These are phyloP conservation scores for Arnoldichthys spilopterus DNA, from an alignment of 2,797 vertebrate species.

Conservation along the genomic window DNA sequence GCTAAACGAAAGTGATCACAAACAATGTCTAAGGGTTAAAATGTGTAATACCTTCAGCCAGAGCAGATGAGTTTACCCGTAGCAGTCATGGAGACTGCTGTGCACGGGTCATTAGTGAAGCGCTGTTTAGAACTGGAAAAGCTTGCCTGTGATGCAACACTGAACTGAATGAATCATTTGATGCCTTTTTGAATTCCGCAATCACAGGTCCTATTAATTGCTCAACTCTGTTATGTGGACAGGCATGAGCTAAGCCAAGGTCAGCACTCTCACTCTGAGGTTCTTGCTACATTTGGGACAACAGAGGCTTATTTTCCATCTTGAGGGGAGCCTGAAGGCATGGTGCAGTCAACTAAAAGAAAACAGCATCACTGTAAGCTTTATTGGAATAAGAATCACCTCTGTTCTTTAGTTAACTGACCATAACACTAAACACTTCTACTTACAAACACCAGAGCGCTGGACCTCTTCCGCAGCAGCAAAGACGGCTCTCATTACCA, in stretches of 20 bases:
- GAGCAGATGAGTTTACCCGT: constrained; percentile 15
- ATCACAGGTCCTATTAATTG: constrained; percentile 16
- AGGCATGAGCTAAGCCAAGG: constrained; percentile 20
- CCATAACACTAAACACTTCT: constrained; percentile 29
- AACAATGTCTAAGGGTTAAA: not conserved
- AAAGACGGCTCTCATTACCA: constrained; percentile 23
- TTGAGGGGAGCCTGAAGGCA: constrained; percentile 10
- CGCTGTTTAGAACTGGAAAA: constrained; percentile 17
- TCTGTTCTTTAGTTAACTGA: constrained; percentile 48
- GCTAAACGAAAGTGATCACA: not conserved
- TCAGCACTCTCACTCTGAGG: not conserved
- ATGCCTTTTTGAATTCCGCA: constrained; percentile 31
- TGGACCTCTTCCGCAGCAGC: not conserved
- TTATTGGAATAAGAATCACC: constrained; percentile 32
- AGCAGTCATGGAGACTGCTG: not conserved
- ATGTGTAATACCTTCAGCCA: constrained; percentile 19
- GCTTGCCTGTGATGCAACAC: constrained; percentile 18
- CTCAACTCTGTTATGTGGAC: constrained; percentile 23
- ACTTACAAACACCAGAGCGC: not conserved
- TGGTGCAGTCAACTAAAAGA: constrained; percentile 11
- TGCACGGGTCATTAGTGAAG: constrained; percentile 12
- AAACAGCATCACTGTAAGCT: constrained; percentile 5
- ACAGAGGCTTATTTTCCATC: constrained; percentile 9
- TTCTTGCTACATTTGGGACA: constrained; percentile 13
- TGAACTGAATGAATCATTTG: constrained; percentile 35